Evolutionary conservation across 2,113 vertebrate genomes (phyloP), one percentile per base, ranked within the genome.

Genomic region (Anguilla japonica): DNA sequence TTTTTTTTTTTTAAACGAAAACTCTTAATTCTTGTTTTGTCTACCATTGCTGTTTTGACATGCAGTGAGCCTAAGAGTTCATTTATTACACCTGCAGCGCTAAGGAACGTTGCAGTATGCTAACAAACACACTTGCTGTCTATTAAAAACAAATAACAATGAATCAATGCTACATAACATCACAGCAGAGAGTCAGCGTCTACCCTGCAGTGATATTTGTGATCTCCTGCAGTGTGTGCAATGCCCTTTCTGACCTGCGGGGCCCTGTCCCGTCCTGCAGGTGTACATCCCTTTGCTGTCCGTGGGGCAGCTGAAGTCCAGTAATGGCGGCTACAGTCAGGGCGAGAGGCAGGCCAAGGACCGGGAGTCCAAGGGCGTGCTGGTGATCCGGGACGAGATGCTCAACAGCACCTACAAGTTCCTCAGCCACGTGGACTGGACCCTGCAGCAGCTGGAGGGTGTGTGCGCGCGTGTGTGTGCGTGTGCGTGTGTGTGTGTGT

Each of bases 341-440:
- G 87, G 78, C 29, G 78, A 75, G 29, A 63, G 60, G 11, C 71
- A 86, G 6, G 84, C 86, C 87, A 85, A 88, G 88, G 0, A n/a
- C 9, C 34, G 79, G n/a, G 71, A 95, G 82, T 87, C 92, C 2
- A 89, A 81, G 53, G 88, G 91, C 29, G 9, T 88, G 26, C 87
- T 92, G 1, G 9, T 90, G 0, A 88, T 90, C 18, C 92, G 94
- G 0, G 95, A 96, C 57, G 97, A 97, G 46, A 89, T 96, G 85
- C 92, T 97, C 26, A 95, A 95, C 91, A 95, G 93, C 41, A 81
- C 91, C 0, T 92, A 96, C 89, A 98, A 97, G 84, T 96, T 95
- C 82, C 87, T 93, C 7, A 92, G 43, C 60, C 88, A 92, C 79
- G 89, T 96, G 88, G 95, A 96, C 46, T 91, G 91, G 53, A 95